Percentiles rank a stretch among this genome's conserved stretches.
Evolutionary conservation across 2,888 invertebrate species (phyloP).

Genomic region (Cantharis nigra): DNA sequence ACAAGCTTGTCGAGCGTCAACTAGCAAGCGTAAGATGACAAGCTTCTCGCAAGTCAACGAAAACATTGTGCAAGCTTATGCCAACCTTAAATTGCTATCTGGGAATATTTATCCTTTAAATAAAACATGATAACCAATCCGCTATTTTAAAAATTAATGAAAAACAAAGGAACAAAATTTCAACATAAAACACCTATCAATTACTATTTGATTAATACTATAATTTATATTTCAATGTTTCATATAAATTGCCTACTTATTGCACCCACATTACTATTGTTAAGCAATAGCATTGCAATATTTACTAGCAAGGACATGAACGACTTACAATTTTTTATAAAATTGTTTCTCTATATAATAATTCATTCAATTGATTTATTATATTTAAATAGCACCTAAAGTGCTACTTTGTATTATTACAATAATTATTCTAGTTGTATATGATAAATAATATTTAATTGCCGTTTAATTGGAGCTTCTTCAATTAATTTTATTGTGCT

Average conservation of each 20-base stretch:
- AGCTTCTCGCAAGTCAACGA: too few relatives aligned
- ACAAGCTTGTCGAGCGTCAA: too few relatives aligned
- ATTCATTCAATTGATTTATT: not conserved
- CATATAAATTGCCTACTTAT: not conserved
- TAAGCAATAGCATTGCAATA: not conserved
- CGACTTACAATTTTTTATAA: not conserved
- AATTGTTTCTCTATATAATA: not conserved
- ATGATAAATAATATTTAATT: not conserved
- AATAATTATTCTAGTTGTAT: not conserved
- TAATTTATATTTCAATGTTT: not conserved
- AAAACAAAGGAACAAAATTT: not conserved
- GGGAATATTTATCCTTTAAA: too few relatives aligned
- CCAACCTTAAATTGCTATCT: too few relatives aligned
- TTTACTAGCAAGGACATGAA: not conserved
- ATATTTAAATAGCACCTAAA: not conserved
- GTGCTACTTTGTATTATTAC: not conserved
- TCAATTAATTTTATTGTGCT: not conserved
- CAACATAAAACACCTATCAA: not conserved
- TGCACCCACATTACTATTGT: not conserved
- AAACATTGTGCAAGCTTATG: too few relatives aligned
- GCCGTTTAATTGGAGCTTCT: not conserved
- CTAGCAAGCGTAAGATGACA: too few relatives aligned
- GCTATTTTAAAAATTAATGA: not conserved
- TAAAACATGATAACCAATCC: too few relatives aligned
- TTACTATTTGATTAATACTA: not conserved